Evolutionary conservation across 2,888 invertebrate species (phyloP), one percentile per base, ranked within the genome.

Genomic region (Papilio elwesi): DNA sequence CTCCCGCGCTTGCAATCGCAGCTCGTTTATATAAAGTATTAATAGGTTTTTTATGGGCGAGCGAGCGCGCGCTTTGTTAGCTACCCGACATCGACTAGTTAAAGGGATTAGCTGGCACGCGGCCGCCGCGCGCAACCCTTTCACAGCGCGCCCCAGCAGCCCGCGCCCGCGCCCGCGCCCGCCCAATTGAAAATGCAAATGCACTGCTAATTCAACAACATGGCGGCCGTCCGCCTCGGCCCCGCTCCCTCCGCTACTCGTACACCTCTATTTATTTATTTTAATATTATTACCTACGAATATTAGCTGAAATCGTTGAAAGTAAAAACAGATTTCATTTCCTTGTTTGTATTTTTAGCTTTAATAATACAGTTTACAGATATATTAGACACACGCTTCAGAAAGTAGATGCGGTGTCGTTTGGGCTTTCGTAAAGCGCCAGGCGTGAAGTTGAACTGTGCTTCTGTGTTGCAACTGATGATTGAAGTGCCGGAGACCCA

Each of bases 151-250:
- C 57, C 13, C 11, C 38, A 13, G n/a, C 13, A 26, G 57, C 57
- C 10, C 2, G 55, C 55, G 26, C 53, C 53, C 16, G 9, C 43
- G 43, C 43, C 43, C 43, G 43, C 75, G 70, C 67, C 52, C 70
- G 67, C 70, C 75, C 80, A 84, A 88, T 88, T 87, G 85, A 82
- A 85, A 90, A 90, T 90, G 90, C 90, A 89, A 90, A 90, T 89
- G 89, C 77, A 63, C 48, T 68, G 82, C 82, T 88, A 88, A 88
- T 87, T 9, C 9, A 43, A 86, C 88, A 85, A 84, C 76, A 86
- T 85, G 87, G 86, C 84, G 79, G 81, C 78, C 78, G 71, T 63
- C 63, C 69, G 64, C 73, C 71, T 69, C 64, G 72, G 74, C 68
- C 74, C 64, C 62, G 67, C 43, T 74, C 65, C 13, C 2, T 10